Conservation (phyloP, 2,888 invertebrate genomes). For the Ormyrus pomaceus region DNA sequence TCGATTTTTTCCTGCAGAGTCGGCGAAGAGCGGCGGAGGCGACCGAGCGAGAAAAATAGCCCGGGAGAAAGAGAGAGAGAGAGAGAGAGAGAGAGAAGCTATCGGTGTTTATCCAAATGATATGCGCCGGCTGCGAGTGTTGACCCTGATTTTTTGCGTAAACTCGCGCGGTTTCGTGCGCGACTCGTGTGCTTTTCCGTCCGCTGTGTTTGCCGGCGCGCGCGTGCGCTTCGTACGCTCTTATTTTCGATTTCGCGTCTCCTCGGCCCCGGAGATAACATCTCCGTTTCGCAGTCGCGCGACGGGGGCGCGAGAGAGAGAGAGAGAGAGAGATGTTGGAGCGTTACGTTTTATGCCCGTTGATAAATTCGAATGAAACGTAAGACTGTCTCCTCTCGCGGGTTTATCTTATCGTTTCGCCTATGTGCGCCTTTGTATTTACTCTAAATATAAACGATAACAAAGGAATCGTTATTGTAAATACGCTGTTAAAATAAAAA, state of each 20-base stretch:
- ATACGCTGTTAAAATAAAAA: background rate
- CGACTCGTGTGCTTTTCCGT: slow-evolving; percentile 15
- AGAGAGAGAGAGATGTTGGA: too few species aligned
- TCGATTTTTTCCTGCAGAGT: too few species aligned
- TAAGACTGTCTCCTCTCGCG: too few species aligned
- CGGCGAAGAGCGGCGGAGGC: background rate
- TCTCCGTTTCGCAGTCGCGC: background rate
- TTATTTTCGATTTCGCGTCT: slow-evolving; percentile 25
- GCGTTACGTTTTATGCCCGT: too few species aligned
- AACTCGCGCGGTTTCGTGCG: slow-evolving; percentile 51
- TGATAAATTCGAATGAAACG: too few species aligned
- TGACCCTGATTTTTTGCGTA: slow-evolving; percentile 65
- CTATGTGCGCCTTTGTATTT: slow-evolving; percentile 1
- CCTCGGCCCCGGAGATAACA: slow-evolving; percentile 14
- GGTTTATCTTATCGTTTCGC: too few species aligned
- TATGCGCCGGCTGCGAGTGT: slow-evolving; percentile 62
- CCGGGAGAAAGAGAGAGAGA: slow-evolving; percentile 15
- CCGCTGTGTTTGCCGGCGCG: background rate
- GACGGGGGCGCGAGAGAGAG: background rate
- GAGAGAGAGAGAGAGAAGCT: slow-evolving; percentile 38
- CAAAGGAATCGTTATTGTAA: too few species aligned
- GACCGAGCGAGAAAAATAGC: slow-evolving; percentile 13
- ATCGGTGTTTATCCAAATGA: slow-evolving; percentile 66
- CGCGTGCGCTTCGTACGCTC: background rate
- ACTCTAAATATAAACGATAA: background rate